Conservation (phyloP, 2,797 vertebrate genomes). For the Neosilurus hyrtlii region DNA sequence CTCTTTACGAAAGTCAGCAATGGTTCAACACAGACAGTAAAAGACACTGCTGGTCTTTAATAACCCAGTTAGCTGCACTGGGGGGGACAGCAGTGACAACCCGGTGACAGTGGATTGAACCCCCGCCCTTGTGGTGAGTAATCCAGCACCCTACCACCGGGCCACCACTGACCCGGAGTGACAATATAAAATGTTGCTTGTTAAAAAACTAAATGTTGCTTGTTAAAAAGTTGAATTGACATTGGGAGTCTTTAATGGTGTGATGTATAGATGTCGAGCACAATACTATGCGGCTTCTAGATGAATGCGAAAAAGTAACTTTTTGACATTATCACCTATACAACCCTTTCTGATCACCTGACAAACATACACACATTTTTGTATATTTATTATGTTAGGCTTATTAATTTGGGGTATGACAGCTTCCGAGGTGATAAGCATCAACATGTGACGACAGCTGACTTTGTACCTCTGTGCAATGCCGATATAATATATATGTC, state of each 20-base stretch:
- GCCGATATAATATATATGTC: background rate
- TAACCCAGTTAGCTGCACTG: no score
- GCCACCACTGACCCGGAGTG: no score
- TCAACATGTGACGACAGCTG: background rate
- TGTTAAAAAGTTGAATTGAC: background rate
- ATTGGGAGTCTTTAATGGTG: background rate
- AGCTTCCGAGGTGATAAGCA: background rate
- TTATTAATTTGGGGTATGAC: background rate
- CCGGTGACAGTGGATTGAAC: no score
- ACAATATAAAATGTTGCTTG: background rate
- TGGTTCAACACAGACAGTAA: no score
- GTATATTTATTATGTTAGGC: background rate
- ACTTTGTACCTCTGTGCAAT: background rate
- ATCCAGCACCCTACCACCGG: no score
- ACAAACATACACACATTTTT: background rate
- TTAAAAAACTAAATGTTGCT: background rate
- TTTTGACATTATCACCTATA: background rate
- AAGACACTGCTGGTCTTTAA: no score
- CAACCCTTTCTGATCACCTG: background rate
- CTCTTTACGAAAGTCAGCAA: no score
- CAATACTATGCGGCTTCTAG: background rate
- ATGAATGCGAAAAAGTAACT: background rate
- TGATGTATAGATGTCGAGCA: background rate
- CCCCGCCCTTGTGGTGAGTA: no score
- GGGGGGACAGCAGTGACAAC: no score